phyloP scores from a whole-genome alignment of 92 coral and sea anemone genomes.

The Muricea muricata region DNA sequence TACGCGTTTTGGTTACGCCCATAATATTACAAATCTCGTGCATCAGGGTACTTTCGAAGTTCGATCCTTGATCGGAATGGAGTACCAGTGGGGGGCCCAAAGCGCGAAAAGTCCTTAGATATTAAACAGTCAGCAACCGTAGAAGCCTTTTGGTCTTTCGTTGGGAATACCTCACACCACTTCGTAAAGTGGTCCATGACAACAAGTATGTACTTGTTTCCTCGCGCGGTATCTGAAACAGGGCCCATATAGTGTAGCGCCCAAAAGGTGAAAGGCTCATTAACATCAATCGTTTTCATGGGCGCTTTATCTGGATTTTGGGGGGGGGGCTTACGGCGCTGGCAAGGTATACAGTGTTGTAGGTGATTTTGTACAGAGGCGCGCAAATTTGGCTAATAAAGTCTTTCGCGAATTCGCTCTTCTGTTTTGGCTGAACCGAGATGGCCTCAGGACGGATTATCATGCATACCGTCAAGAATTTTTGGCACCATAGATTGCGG shows the following conservation, averaged over 20 bases:
- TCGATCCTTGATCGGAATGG: constrained; percentile 64
- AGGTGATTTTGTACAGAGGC: not conserved
- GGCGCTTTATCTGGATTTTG: constrained; percentile 45
- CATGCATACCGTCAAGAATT: constrained; percentile 41
- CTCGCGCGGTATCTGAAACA: constrained; percentile 40
- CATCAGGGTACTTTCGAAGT: constrained; percentile 58
- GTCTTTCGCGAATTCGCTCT: constrained; percentile 7
- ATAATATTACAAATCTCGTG: constrained; percentile 60
- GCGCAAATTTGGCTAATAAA: constrained; percentile 42
- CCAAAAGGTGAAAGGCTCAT: constrained; percentile 64
- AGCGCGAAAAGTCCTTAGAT: constrained; percentile 37
- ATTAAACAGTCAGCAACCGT: constrained; percentile 43
- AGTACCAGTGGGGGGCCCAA: constrained; percentile 57
- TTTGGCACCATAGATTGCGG: constrained; percentile 24
- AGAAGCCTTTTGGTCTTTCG: constrained; percentile 33
- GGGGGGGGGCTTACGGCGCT: constrained; percentile 17
- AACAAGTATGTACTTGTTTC: constrained; percentile 61
- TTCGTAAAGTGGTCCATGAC: constrained; percentile 63
- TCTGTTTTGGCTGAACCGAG: constrained; percentile 32
- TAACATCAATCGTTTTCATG: constrained; percentile 32
- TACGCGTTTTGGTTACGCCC: constrained; percentile 53
- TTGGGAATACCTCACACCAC: constrained; percentile 49
- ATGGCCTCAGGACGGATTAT: constrained; percentile 35
- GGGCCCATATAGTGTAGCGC: constrained; percentile 69
- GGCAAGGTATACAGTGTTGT: constrained; percentile 27